A percentile compares a stretch with the other conserved stretches of the same genome.
Conservation (phyloP, 2,113 vertebrate genomes). For the Spheniscus mendiculus region DNA sequence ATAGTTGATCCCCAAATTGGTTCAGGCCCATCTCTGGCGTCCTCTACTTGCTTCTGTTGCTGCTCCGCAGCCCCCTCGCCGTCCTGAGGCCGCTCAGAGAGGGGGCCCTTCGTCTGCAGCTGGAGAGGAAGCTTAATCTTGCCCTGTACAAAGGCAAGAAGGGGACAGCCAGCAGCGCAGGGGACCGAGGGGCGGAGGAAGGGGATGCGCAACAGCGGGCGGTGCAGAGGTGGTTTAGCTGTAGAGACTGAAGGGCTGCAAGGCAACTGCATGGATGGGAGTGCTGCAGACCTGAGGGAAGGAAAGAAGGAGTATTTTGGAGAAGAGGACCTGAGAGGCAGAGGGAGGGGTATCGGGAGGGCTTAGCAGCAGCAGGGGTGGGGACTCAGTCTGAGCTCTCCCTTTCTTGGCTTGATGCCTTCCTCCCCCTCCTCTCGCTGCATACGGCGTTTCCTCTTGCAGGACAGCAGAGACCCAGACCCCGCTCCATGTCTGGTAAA, state of each 20-base stretch:
- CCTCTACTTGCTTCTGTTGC: not conserved
- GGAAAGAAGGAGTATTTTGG: not conserved
- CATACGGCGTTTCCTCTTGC: not conserved
- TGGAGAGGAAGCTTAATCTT: not conserved
- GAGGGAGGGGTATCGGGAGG: not conserved
- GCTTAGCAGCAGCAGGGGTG: not conserved
- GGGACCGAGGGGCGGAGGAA: fast-evolving
- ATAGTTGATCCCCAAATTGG: fast-evolving
- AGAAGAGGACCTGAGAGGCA: not conserved
- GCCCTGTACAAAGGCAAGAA: not conserved
- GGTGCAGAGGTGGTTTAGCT: not conserved
- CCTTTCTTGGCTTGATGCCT: not conserved
- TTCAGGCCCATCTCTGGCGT: not conserved
- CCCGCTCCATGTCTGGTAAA: not conserved
- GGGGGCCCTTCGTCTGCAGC: not conserved
- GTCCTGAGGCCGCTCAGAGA: fast-evolving
- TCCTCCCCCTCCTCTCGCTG: not conserved
- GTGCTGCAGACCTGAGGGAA: not conserved
- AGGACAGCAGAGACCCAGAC: not conserved
- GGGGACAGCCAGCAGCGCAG: not conserved
- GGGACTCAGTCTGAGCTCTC: not conserved
- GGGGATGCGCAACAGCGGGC: not conserved
- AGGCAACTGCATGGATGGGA: not conserved
- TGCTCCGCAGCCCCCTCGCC: not conserved
- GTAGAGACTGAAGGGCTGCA: not conserved